phyloP scores from a whole-genome alignment of 2,113 vertebrate genomes.

The Corydoras maculifer region DNA sequence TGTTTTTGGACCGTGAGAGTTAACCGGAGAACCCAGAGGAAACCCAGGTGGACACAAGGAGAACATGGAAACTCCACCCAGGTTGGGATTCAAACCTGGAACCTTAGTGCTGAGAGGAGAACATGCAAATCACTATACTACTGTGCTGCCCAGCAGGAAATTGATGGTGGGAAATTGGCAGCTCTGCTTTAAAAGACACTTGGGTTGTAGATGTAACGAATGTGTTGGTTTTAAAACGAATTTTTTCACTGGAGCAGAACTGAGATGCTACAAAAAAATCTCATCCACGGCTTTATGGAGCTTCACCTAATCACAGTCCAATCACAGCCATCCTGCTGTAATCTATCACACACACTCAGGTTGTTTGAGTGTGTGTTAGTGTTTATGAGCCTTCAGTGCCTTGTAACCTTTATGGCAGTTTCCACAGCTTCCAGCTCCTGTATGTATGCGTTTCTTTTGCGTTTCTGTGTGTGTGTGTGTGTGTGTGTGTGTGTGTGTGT shows the following conservation, averaged over 20 bases:
- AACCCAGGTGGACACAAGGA: too few relatives aligned
- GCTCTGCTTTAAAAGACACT: background rate
- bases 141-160: background rate
- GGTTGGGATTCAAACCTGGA: too few relatives aligned
- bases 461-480: slow-evolving; percentile 19
- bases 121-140: too few relatives aligned
- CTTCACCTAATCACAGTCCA: background rate
- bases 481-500: slow-evolving; percentile 23
- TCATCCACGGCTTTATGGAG: background rate
- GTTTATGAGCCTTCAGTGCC: slow-evolving; percentile 15
- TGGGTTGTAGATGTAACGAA: too few relatives aligned
- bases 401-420: slow-evolving; percentile 20
- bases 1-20: too few relatives aligned
- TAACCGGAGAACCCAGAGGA: too few relatives aligned
- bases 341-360: slow-evolving; percentile 3
- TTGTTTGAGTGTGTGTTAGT: slow-evolving; percentile 1
- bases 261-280: background rate
- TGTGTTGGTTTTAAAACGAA: background rate
- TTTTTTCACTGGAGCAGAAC: background rate
- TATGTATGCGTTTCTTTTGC: background rate
- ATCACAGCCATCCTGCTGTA: background rate
- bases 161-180: background rate
- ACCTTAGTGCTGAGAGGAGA: too few relatives aligned
- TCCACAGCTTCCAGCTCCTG: background rate
- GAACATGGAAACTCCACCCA: too few relatives aligned